Percentiles rank a stretch among this genome's conserved stretches.
Conservation (phyloP, 2,797 vertebrate genomes). For the Notolabrus celidotus region DNA sequence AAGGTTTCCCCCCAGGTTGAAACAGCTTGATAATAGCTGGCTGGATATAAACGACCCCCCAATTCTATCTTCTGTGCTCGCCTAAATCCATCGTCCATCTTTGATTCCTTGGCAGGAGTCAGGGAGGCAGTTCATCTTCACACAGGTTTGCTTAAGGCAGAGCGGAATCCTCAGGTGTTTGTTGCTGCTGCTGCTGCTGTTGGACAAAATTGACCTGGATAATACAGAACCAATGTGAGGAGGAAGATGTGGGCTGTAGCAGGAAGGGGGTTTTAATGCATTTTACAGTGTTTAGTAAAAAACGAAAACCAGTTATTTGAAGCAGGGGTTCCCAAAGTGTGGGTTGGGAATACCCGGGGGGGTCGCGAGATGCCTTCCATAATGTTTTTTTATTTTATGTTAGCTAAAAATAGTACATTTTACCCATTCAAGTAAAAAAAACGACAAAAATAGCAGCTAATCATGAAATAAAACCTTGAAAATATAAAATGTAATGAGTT, state of each 20-base stretch:
- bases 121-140: slow-evolving; percentile 57
- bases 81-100: slow-evolving; percentile 67
- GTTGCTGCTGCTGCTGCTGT: slow-evolving; percentile 29
- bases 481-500: too few species aligned
- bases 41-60: slow-evolving; percentile 37
- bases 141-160: slow-evolving; percentile 45
- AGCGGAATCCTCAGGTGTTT: slow-evolving; percentile 37
- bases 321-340: too few species aligned
- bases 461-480: too few species aligned
- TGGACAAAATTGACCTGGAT: slow-evolving; percentile 33
- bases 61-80: slow-evolving; percentile 5
- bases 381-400: too few species aligned
- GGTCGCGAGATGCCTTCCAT: too few species aligned
- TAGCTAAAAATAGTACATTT: too few species aligned
- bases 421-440: too few species aligned
- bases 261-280: too few species aligned
- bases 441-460: too few species aligned
- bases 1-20: slow-evolving; percentile 38
- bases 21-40: slow-evolving; percentile 48
- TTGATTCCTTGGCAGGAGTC: slow-evolving; percentile 49
- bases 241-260: not conserved
- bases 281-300: too few species aligned
- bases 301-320: too few species aligned
- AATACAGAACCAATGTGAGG: slow-evolving; percentile 1
- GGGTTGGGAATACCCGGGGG: too few species aligned